Evolutionary conservation across 2,113 vertebrate species (phyloP), one percentile per base, ranked within the genome.

Genomic region (Dendropsophus ebraccatus): DNA sequence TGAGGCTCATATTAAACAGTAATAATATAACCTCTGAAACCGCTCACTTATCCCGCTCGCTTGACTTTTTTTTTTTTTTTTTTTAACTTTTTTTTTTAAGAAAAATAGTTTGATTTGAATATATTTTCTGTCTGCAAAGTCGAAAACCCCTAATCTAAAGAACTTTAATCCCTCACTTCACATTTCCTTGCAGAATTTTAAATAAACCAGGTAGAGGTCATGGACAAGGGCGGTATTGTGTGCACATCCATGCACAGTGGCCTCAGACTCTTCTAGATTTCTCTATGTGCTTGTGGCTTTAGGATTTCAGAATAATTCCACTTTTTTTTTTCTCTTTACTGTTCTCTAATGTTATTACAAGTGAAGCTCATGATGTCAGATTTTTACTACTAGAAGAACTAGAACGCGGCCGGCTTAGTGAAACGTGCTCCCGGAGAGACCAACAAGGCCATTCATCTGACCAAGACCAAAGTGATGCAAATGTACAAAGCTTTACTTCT

Each of bases 71-170:
- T 86, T 47, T 72, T 86, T 86, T 8, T 41, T 41, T n/a, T n/a
- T n/a, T n/a, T n/a, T n/a, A n/a, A n/a, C n/a, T n/a, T n/a, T n/a
- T n/a, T n/a, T 86, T 50, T 56, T 79, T 28, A 86, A 86, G 77
- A 86, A 86, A 81, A 86, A 81, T 86, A 81, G 50, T 86, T 81
- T 73, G 50, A 86, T 86, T 86, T 86, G 77, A 86, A 86, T 86
- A 81, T 86, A 81, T 86, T 80, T 86, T 86, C 77, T 86, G 84
- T 81, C 76, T 79, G 49, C 28, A 79, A 79, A 52, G 84, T 35
- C 21, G 25, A 37, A 80, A 86, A 86, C 28, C n/a, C 77, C 54
- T 73, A 54, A 86, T 86, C 84, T 81, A 17, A 86, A 73, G 65
- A 28, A 86, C 77, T 81, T 81, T 81, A 86, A 86, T 86, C 84